phyloP scores from a whole-genome alignment of 2,797 vertebrate species.

The Gobionotothen gibberifrons region DNA sequence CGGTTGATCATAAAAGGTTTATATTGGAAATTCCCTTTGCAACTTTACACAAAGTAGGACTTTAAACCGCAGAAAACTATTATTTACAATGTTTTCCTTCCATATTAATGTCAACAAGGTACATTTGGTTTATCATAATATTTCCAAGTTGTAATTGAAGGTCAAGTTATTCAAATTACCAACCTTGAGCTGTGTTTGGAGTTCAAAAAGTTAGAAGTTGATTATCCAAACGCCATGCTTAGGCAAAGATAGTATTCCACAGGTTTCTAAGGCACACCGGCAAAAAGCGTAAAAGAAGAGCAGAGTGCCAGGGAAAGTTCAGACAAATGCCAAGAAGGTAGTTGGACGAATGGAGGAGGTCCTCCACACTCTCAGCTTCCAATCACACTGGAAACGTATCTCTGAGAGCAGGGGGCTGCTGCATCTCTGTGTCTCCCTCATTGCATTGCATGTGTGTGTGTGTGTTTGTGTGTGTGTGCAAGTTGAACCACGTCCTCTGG shows the following conservation, averaged over 20 bases:
- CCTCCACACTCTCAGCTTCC: constrained; percentile 54
- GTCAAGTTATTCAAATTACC: constrained; percentile 53
- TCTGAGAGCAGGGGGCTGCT: constrained; percentile 64
- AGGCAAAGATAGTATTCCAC: constrained; percentile 50
- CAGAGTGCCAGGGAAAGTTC: constrained; percentile 34
- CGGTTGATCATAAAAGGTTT: constrained; percentile 28
- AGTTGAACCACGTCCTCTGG: constrained; percentile 72
- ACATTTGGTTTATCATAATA: not conserved
- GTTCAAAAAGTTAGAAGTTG: constrained; percentile 27
- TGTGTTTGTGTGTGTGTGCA: constrained; percentile 27
- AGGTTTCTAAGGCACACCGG: constrained; percentile 40
- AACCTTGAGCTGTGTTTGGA: constrained; percentile 66
- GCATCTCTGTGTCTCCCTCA: constrained; percentile 51
- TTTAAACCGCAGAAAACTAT: not conserved
- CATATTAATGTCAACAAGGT: not conserved
- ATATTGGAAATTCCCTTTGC: constrained; percentile 29
- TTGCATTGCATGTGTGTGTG: constrained; percentile 27
- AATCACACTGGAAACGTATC: constrained; percentile 68
- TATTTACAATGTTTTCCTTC: not conserved
- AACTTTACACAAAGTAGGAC: not conserved
- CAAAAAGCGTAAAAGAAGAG: constrained; percentile 28
- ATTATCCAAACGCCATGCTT: constrained; percentile 50
- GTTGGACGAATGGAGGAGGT: constrained; percentile 46
- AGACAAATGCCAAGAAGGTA: constrained; percentile 48
- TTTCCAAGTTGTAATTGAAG: not conserved